Evolutionary conservation across 2,797 vertebrate genomes (phyloP), one percentile per base, ranked within the genome.

Genomic region (Phylloscopus collybita): DNA sequence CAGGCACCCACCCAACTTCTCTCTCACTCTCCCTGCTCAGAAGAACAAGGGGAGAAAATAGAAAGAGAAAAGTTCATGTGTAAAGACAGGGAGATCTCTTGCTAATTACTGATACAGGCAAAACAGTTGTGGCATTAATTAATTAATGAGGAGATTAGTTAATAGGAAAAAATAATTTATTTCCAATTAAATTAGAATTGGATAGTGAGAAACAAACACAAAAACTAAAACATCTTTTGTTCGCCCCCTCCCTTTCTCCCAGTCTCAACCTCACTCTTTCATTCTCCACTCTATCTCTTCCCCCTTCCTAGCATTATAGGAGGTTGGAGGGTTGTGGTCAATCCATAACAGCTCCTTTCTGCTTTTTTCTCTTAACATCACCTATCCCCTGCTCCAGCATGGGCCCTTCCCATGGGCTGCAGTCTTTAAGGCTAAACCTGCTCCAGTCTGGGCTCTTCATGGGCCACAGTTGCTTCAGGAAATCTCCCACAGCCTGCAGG

Each of bases 251-350:
- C 3, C 22, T 73, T 76, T 40, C 38, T 91, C 16, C 23, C 19
- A 72, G n/a, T 8, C 6, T 91, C 29, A 65, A 3, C 17, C 4
- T 78, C 34, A 30, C 10, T 60, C n/a, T 12, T 80, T 69, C 38
- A 61, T 78, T 81, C 14, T 20, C 4, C 14, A 5, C 9, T 61
- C 4, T n/a, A 1, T n/a, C 20, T 91, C 16, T 9, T 83, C 18
- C 47, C 5, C 13, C 2, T 80, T 61, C 32, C 47, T 20, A 62
- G 13, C 18, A 22, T 1, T 10, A 6, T 30, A 44, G 13, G 16
- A 8, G 9, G 2, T 8, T 45, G 57, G 1, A 49, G 13, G 4
- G 1, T 25, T 60, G 11, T 15, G 23, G 9, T 53, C 2, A 1
- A 7, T 42, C 42, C 6, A 1, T 34, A 80, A 42, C 6, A 73